Evolutionary conservation across 2,797 vertebrate species (phyloP), one percentile per base, ranked within the genome.

Genomic region (Florisuga fusca): DNA sequence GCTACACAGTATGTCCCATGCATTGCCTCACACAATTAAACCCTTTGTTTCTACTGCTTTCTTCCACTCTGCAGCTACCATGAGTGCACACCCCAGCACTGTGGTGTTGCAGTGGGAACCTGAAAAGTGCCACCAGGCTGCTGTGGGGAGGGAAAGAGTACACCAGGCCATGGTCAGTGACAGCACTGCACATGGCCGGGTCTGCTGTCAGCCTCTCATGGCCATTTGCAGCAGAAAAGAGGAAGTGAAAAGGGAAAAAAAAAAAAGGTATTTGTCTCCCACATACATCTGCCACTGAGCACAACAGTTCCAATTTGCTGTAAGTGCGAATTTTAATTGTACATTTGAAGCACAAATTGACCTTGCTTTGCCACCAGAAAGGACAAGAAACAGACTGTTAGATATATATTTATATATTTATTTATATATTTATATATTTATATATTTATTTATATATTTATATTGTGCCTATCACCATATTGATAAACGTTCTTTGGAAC

Each of bases 61-160:
- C 20, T 46, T 46, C 20, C 20, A 46, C 45, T 22, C 46, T 46
- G 22, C 68, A 71, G 20, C 29, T 62, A 54, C 29, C 64, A 58
- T 12, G 22, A 14, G 36, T 36, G 20, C 2, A 2, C 6, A 15
- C 3, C 29, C 6, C 13, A 0, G 0, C 11, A 66, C 38, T 41
- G 38, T 41, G 38, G 38, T 41, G 38, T 41, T 41, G 13, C n/a
- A 31, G 7, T 1, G 2, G 46, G 45, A 46, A 46, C 20, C 10
- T 46, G 45, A 46, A 46, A 19, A 0, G 8, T 38, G 36, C 22
- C 9, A 1, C n/a, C 17, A 29, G 12, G 23, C 48, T 63, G 27
- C 18, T 36, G 15, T 31, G 20, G 3, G 25, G 2, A 61, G 6
- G 4, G 3, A 50, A 73, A 51, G 10, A 41, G 8, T 4, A 29